phyloP scores from a whole-genome alignment of 2,113 vertebrate species.

The Tragelaphus imberbis region DNA sequence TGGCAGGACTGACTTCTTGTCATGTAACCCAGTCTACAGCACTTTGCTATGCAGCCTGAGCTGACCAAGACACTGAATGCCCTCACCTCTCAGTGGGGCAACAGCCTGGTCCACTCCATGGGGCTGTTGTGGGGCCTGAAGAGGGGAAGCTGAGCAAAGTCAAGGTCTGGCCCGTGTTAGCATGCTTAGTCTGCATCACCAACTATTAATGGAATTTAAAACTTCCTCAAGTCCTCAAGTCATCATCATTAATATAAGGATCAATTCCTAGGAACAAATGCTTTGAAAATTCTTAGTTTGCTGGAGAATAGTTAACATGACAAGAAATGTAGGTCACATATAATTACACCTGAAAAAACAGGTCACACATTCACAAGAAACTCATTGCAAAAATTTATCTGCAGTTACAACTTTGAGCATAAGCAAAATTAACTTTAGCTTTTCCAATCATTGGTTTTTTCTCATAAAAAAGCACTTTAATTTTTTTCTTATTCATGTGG shows the following conservation, averaged over 20 bases:
- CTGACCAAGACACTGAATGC: neutral
- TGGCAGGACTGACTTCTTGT: neutral
- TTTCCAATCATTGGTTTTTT: neutral
- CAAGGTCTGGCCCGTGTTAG: neutral
- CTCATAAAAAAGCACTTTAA: neutral
- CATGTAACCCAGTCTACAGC: neutral
- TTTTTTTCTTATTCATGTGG: neutral
- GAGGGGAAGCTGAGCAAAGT: neutral
- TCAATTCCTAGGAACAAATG: neutral
- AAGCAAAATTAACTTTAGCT: neutral
- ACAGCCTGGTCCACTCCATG: neutral
- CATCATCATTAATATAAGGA: neutral
- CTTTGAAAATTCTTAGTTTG: neutral
- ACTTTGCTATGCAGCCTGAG: neutral
- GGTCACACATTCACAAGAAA: neutral
- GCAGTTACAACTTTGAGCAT: neutral
- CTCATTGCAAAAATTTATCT: neutral
- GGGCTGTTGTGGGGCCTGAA: neutral
- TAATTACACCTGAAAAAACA: neutral
- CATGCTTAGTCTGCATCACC: neutral
- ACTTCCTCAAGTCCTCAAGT: conserved; percentile 4
- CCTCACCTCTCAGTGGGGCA: neutral
- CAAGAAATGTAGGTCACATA: neutral
- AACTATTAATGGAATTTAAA: neutral
- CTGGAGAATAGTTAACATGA: conserved; percentile 2